Evolutionary conservation across 2,888 invertebrate species (phyloP), one percentile per base, ranked within the genome.

Genomic region (Formica aserva): DNA sequence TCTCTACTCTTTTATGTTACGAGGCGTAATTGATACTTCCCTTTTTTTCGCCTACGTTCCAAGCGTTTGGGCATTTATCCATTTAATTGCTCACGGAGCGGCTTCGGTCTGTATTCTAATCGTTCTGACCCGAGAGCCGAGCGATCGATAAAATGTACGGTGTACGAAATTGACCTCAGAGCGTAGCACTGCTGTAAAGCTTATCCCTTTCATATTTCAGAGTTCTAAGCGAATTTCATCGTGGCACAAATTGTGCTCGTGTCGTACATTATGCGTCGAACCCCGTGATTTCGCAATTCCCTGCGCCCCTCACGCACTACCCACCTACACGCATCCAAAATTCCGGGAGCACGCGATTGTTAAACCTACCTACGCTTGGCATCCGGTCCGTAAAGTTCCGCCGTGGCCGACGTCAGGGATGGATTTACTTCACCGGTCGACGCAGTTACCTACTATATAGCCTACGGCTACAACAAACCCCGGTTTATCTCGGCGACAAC

Each of bases 351-450:
- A 89, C 83, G 88, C 90, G 89, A 89, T 90, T 90, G 90, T 89
- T 85, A 86, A 84, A 72, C 86, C 82, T 52, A 52, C 52, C 71
- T 81, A 45, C 80, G 85, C 32, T 60, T 82, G 90, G 85, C 87
- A 89, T 90, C 90, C 88, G 88, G 88, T 88, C 84, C 84, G 86
- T 87, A 88, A 91, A 91, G 91, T 90, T 90, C 85, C 85, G 76
- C 74, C 83, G 60, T 86, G 86, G 75, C 65, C 78, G 78, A 81
- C 82, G 69, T 87, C 72, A 86, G 82, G 57, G 74, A 85, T 69
- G 84, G 81, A 88, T 89, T 89, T 89, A 88, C 89, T 89, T 89
- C 82, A 48, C 13, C 69, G 82, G 85, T 78, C 83, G 82, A 80
- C 82, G 74, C 60, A 80, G 82, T 86, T 88, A 86, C 85, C 80